Conservation (phyloP, 2,797 vertebrate species). For the Thaleichthys pacificus region DNA sequence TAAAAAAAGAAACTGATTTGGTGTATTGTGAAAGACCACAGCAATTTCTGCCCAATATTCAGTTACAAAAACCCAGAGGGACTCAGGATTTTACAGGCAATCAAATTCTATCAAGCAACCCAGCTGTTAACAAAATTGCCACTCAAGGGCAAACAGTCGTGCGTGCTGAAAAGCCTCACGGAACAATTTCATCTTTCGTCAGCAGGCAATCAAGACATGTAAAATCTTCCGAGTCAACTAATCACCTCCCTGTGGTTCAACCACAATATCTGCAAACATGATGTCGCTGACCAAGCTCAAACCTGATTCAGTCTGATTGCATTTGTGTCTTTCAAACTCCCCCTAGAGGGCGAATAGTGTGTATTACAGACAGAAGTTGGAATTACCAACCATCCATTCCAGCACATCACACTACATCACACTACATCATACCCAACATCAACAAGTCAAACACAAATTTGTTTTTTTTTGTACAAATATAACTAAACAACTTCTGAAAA, state of each 20-base stretch:
- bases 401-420: not conserved
- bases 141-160: conserved; percentile 18
- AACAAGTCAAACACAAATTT: not conserved
- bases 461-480: not conserved
- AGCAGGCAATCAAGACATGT: not conserved
- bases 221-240: conserved; percentile 3
- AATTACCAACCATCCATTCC: not conserved
- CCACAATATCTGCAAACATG: conserved; percentile 9
- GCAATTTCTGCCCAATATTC: conserved; percentile 6
- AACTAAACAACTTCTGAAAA: conserved; percentile 1
- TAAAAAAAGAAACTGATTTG: not conserved
- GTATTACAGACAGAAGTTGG: conserved; percentile 28
- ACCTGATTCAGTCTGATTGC: not conserved
- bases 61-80: conserved; percentile 6
- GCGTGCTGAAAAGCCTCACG: conserved; percentile 4
- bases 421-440: not conserved
- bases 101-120: conserved; percentile 18
- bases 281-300: not conserved
- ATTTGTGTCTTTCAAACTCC: conserved; percentile 40
- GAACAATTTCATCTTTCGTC: conserved; percentile 8
- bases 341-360: conserved; percentile 38
- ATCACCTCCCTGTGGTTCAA: conserved; percentile 19
- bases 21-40: not conserved
- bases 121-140: conserved; percentile 13
- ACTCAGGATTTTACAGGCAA: not conserved